Base-by-base conservation (phyloP, 1,140 invertebrate genomes). In the Drosophila obscura region DNA sequence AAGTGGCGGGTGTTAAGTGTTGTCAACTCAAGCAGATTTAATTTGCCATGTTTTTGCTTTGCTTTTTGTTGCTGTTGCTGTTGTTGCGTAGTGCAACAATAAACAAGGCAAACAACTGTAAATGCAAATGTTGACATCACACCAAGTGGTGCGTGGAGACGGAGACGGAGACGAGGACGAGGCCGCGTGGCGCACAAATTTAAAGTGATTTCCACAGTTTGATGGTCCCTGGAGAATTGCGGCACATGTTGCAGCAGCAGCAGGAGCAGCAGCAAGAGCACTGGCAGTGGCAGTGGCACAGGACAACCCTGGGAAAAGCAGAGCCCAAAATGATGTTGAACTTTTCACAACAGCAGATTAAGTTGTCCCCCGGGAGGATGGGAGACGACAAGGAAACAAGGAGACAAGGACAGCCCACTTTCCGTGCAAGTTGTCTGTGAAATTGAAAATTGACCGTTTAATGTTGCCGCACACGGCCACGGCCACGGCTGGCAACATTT, bases 371-470 rank as follows among this genome's bases (percentile, higher is more conserved):
- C 19, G 83, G 73, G 89, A 78, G 43, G 50, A 50, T 19, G 31
- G 5, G 5, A 28, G 5, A 19, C 16, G 4, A 39, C 4, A 13
- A 39, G 35, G 35, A 11, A 35, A 35, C 9, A 19, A 61, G 43
- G 26, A 13, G n/a, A 28, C n/a, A 55, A 50, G 28, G 24, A 13
- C 45, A 46, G 13, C 45, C 53, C 58, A 62, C 73, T 73, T 58
- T 49, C 31, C 31, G 31, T 35, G 41, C 75, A 84, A 80, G 64
- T 79, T 88, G 79, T 78, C 82, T 85, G 83, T 73, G 79, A 80
- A 91, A 91, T 91, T 90, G 89, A 91, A 91, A 91, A 91, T 91
- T 91, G 81, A 91, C 89, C 89, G 89, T 87, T 89, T 89, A 83
- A 89, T 89, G 85, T 77, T 68, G 44, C 55, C 52, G 41, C 35